Conservation (phyloP, 2,888 invertebrate species). For the Diaphora mendica region DNA sequence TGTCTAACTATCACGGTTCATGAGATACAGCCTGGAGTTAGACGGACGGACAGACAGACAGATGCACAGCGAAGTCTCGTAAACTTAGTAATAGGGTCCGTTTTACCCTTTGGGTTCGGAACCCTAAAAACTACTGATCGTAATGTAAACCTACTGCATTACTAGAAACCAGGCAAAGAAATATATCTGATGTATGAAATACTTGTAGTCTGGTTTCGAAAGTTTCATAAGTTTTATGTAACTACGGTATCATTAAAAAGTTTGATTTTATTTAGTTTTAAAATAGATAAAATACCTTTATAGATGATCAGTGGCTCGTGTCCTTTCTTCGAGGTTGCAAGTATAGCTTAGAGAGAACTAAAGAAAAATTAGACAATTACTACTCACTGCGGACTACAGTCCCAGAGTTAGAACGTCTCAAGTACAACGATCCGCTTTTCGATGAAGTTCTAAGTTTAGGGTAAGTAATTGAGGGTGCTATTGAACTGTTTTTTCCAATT, state of each 20-base stretch:
- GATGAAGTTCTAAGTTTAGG: constrained; percentile 15
- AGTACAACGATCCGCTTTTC: constrained; percentile 12
- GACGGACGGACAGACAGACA: too few relatives aligned
- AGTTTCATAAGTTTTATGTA: not conserved
- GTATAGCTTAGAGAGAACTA: constrained; percentile 20
- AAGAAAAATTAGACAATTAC: constrained; percentile 20
- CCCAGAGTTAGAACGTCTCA: constrained; percentile 8
- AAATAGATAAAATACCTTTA: not conserved
- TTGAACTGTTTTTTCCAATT: not conserved
- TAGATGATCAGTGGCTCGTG: constrained; percentile 21
- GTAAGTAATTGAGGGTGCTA: not conserved
- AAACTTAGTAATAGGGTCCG: too few relatives aligned
- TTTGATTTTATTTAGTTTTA: not conserved
- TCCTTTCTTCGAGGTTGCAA: constrained; percentile 19
- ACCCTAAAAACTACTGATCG: too few relatives aligned
- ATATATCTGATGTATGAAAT: not conserved
- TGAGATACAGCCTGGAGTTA: too few relatives aligned
- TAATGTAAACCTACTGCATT: not conserved
- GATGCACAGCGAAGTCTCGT: too few relatives aligned
- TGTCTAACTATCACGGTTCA: too few relatives aligned
- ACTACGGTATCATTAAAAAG: not conserved
- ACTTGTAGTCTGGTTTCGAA: not conserved
- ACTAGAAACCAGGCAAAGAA: not conserved
- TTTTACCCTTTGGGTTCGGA: too few relatives aligned
- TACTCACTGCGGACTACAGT: constrained; percentile 11